phyloP scores from a whole-genome alignment of 2,888 invertebrate species.

The Nasonovia ribisnigri region DNA sequence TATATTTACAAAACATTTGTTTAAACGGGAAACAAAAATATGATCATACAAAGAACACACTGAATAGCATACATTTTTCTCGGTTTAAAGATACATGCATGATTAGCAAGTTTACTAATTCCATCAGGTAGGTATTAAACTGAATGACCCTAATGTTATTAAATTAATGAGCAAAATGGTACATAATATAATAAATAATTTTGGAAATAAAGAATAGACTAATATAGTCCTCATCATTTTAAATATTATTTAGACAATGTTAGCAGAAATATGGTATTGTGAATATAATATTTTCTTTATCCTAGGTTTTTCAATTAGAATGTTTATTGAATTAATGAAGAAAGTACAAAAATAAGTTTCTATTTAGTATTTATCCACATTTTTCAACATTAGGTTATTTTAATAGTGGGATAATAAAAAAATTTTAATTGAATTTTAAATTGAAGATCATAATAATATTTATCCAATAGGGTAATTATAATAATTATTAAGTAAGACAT shows the following conservation, averaged over 20 bases:
- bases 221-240: conserved; percentile 16
- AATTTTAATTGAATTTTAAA: not conserved
- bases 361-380: not conserved
- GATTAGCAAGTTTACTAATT: conserved; percentile 29
- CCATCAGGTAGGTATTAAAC: conserved; percentile 24
- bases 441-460: not conserved
- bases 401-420: not conserved
- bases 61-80: conserved; percentile 23
- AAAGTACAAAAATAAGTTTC: conserved; percentile 22
- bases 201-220: not conserved
- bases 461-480: not conserved
- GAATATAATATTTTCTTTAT: not conserved
- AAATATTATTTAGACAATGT: conserved; percentile 25
- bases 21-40: conserved; percentile 40
- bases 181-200: conserved; percentile 33
- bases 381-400: not conserved
- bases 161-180: conserved; percentile 62
- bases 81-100: conserved; percentile 38
- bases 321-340: not conserved
- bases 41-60: conserved; percentile 36
- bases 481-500: not conserved
- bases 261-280: not conserved
- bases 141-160: conserved; percentile 39
- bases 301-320: not conserved
- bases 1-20: conserved; percentile 40